These are phyloP conservation scores for Drosophila maculinotata DNA, from an alignment of 2,888 invertebrate species.

Conservation along the genomic window DNA sequence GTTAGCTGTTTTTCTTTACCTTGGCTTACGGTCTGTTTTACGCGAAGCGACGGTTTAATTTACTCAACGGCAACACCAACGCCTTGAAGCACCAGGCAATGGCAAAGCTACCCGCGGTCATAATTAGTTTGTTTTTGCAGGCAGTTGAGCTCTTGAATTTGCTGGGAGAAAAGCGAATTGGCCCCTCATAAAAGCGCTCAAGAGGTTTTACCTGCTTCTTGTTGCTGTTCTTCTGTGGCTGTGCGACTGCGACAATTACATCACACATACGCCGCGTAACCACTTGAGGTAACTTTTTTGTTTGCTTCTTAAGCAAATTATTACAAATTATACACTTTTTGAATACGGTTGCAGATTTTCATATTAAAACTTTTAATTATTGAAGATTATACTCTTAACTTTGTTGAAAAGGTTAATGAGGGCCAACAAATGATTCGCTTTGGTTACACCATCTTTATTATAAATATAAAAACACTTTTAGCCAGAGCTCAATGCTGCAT, in stretches of 20 bases:
- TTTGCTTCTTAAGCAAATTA: conserved; percentile 1
- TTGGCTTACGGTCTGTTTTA: conserved; percentile 52
- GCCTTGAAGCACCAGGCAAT: conserved; percentile 19
- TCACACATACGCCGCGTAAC: conserved; percentile 55
- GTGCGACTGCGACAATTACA: conserved; percentile 46
- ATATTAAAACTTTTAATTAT: background rate
- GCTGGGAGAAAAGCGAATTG: conserved; percentile 47
- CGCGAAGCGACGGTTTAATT: conserved; percentile 65
- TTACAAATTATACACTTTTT: background rate
- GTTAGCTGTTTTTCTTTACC: conserved; percentile 32
- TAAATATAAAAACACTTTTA: no score
- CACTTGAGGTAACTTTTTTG: conserved; percentile 12
- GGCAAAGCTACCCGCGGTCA: conserved; percentile 65
- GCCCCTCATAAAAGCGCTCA: conserved; percentile 45
- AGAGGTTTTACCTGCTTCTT: conserved; percentile 34
- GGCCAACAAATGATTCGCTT: background rate
- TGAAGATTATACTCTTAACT: background rate
- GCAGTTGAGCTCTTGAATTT: conserved; percentile 71
- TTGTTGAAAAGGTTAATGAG: background rate
- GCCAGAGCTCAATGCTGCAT: no score
- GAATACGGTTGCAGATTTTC: background rate
- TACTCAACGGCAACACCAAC: conserved; percentile 49
- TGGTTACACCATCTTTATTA: no score
- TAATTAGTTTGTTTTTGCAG: conserved; percentile 79
- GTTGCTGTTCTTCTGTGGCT: conserved; percentile 3